Base-by-base conservation (phyloP, 2,113 vertebrate species). In the Phyllostomus discolor region DNA sequence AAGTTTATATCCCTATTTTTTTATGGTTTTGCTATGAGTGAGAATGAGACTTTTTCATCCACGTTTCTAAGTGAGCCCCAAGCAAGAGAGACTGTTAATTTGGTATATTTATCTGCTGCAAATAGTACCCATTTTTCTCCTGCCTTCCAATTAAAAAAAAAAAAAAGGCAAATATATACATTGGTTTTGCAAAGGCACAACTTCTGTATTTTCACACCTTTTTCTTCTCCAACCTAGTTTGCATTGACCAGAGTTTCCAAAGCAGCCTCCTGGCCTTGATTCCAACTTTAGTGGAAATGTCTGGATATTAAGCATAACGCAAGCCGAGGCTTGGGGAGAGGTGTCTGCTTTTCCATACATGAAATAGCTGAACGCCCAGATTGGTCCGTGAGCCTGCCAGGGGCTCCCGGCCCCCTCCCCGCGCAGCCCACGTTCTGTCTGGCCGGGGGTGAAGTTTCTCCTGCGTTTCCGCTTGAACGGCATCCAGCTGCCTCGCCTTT, bases 401-500 rank as follows among this genome's bases (percentile, higher is more conserved):
- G 50, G 83, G 78, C 69, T 17, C 14, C 1, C 2, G 35, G 7
- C 50, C 24, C 57, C 66, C 82, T 31, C 78, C 85, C 31, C 15
- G 48, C 76, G 41, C 67, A 5, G 33, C 82, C 43, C 16, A 35
- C 86, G 46, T 64, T 48, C 66, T 41, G 78, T 46, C 41, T 17
- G 57, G 38, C 86, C 35, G 64, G 92, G 89, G 93, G 46, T 67
- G 52, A 95, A 97, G 92, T 96, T 95, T 94, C 75, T 69, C 59
- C 88, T 33, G 88, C 95, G 91, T 94, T 98, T 96, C 96, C 97
- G 94, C 96, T 84, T 93, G 98, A 97, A 97, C 92, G 5, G 97
- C 97, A 64, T 97, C 95, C 91, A 95, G 97, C 97, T 85, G 96
- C 97, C 97, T 98, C 35, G 97, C 97, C 98, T 98, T 98, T 98